These are phyloP conservation scores for Zonitis immaculata DNA, from an alignment of 2,888 invertebrate genomes.

Conservation along the genomic window DNA sequence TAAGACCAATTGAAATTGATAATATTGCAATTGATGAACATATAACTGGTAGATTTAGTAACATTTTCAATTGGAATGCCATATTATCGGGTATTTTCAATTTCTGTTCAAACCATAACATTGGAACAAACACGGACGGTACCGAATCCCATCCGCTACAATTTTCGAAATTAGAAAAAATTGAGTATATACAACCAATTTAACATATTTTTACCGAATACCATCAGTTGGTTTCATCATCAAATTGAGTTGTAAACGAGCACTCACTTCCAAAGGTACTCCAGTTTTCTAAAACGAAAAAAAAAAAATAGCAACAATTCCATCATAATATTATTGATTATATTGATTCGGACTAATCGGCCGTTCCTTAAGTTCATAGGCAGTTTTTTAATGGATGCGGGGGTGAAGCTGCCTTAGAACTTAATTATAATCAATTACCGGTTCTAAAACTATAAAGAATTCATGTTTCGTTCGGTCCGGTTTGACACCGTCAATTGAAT, in stretches of 20 bases:
- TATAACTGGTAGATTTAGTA: slow-evolving; percentile 51
- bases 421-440: too few relatives aligned
- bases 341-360: too few relatives aligned
- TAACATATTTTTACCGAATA: slow-evolving; percentile 57
- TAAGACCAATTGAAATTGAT: slow-evolving; percentile 19
- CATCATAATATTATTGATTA: too few relatives aligned
- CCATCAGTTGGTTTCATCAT: slow-evolving; percentile 59
- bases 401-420: too few relatives aligned
- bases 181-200: neutral
- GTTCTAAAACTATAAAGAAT: slow-evolving; percentile 72
- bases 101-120: slow-evolving; percentile 74
- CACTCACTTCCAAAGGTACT: slow-evolving; percentile 69
- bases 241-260: slow-evolving; percentile 75
- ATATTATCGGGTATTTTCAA: slow-evolving; percentile 58
- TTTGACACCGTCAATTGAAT: slow-evolving; percentile 62
- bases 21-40: slow-evolving; percentile 29
- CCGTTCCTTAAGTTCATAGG: too few relatives aligned
- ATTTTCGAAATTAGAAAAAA: slow-evolving; percentile 19
- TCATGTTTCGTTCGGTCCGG: slow-evolving; percentile 67
- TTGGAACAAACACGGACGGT: slow-evolving; percentile 66
- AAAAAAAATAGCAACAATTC: too few relatives aligned
- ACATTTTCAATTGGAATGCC: slow-evolving; percentile 52
- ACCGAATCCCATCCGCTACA: slow-evolving; percentile 62
- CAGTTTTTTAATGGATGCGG: too few relatives aligned
- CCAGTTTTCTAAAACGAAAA: slow-evolving; percentile 59